Evolutionary conservation across 2,113 vertebrate genomes (phyloP).

Genomic region (Apaloderma vittatum): DNA sequence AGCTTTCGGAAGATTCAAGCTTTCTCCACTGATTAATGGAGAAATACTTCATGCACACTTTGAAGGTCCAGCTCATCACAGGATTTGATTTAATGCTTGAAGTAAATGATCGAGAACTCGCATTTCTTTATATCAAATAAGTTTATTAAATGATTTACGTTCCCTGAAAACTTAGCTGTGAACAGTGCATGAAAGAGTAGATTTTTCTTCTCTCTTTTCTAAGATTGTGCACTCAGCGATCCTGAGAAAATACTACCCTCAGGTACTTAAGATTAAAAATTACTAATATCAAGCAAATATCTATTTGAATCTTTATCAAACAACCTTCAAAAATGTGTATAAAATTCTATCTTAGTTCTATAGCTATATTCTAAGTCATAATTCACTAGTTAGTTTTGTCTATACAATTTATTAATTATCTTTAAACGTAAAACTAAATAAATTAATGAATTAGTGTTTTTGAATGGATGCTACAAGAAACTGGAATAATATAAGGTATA

Average conservation of each 20-base stretch:
- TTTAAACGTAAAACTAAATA: background rate
- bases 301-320: background rate
- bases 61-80: background rate
- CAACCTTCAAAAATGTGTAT: background rate
- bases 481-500: background rate
- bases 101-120: background rate
- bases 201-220: background rate
- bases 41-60: background rate
- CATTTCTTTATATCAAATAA: constrained; percentile 8
- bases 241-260: background rate
- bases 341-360: background rate
- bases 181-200: background rate
- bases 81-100: background rate
- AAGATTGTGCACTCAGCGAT: background rate
- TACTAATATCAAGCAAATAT: background rate
- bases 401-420: background rate
- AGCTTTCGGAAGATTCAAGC: constrained; percentile 11
- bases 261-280: background rate
- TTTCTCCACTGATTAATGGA: constrained; percentile 1
- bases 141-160: background rate
- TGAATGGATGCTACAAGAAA: background rate
- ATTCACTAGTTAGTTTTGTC: background rate
- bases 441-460: background rate
- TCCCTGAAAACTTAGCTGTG: background rate
- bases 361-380: background rate